Evolutionary conservation across 2,888 invertebrate species (phyloP).

Genomic region (Volucella inflata): DNA sequence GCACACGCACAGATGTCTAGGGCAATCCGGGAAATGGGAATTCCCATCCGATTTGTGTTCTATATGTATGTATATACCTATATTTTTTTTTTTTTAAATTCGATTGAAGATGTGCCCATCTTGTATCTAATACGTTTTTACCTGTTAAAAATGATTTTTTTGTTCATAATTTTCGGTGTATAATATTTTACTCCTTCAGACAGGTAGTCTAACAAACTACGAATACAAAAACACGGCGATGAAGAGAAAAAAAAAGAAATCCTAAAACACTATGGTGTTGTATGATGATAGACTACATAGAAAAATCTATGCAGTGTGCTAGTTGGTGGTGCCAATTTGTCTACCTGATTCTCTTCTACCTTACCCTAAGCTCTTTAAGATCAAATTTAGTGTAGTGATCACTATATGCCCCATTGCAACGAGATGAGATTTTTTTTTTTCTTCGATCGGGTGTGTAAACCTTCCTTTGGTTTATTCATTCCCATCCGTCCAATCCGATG

Average conservation of each 20-base stretch:
- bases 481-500: slow-evolving; percentile 22
- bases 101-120: slow-evolving; percentile 25
- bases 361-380: slow-evolving; percentile 57
- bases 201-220: slow-evolving; percentile 64
- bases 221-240: slow-evolving; percentile 17
- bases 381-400: slow-evolving; percentile 47
- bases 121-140: slow-evolving; percentile 46
- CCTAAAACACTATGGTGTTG: slow-evolving; percentile 11
- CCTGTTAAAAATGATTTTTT: slow-evolving; percentile 45
- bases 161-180: slow-evolving; percentile 43
- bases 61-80: slow-evolving; percentile 10
- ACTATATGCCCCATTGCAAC: slow-evolving; percentile 28
- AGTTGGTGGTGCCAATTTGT: slow-evolving; percentile 70
- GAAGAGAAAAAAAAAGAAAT: slow-evolving; percentile 4
- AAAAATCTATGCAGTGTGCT: slow-evolving; percentile 23
- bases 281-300: slow-evolving; percentile 52
- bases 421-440: slow-evolving; percentile 2
- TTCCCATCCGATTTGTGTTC: slow-evolving; percentile 69
- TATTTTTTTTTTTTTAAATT: neutral
- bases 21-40: slow-evolving; percentile 66
- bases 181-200: slow-evolving; percentile 35
- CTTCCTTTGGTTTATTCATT: slow-evolving; percentile 38
- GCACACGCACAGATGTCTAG: slow-evolving; percentile 28
- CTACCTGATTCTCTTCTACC: slow-evolving; percentile 58
- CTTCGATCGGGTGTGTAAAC: slow-evolving; percentile 35